phyloP scores from a whole-genome alignment of 35 echinoderm and acorn worm species.

The Ptychodera flava region DNA sequence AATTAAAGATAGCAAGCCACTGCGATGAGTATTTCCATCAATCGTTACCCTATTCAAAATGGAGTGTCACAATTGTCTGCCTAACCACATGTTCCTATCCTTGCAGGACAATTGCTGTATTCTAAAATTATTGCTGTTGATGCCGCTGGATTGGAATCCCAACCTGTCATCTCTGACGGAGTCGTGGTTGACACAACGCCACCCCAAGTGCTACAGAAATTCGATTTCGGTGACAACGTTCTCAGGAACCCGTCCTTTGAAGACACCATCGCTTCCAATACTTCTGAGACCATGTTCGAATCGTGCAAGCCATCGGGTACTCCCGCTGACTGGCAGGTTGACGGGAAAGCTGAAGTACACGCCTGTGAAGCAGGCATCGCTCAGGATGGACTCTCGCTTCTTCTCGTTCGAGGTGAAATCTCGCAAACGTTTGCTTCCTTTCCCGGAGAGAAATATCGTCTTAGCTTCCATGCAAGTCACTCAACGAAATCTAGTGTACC shows the following conservation, averaged over 20 bases:
- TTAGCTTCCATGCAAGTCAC: conserved; percentile 10
- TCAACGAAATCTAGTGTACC: background rate
- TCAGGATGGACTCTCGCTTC: background rate
- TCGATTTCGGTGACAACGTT: conserved; percentile 6
- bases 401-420: background rate
- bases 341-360: background rate
- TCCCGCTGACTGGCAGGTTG: background rate
- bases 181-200: conserved; percentile 19
- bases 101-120: conserved; percentile 26
- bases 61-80: background rate
- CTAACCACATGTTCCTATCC: background rate
- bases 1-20: too few relatives aligned
- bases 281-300: background rate
- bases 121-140: conserved; percentile 25
- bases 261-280: background rate
- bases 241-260: conserved; percentile 40
- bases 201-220: background rate
- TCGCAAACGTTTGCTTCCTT: conserved; percentile 13
- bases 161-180: conserved; percentile 27
- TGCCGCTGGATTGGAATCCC: conserved; percentile 16
- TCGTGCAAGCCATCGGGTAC: background rate
- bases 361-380: background rate
- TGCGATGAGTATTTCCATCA: too few relatives aligned
- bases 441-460: background rate
- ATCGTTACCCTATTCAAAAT: too few relatives aligned